Percentiles rank a stretch among this genome's conserved stretches.
Evolutionary conservation across 1,140 invertebrate genomes (phyloP).

Genomic region (Drosophila ercepeae): DNA sequence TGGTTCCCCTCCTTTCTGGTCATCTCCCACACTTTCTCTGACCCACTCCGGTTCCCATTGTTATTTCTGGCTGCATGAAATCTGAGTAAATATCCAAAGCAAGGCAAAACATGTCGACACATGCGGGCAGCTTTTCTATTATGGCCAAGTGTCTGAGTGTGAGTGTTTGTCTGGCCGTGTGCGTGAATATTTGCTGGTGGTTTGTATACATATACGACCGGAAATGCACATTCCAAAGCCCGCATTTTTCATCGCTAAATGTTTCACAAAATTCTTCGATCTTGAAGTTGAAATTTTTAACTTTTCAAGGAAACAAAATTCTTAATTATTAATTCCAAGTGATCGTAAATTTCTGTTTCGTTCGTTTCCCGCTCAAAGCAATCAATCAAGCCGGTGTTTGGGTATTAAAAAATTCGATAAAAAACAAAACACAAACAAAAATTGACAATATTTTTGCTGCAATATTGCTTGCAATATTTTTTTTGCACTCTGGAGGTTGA

Average conservation of each 20-base stretch:
- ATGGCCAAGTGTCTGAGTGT: constrained; percentile 16
- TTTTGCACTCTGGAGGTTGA: not conserved
- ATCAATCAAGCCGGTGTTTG: constrained; percentile 25
- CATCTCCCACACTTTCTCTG: not conserved
- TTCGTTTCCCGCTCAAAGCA: not conserved
- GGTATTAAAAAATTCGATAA: constrained; percentile 25
- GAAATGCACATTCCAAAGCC: constrained; percentile 62
- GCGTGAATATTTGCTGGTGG: constrained; percentile 5
- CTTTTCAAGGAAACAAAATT: no score
- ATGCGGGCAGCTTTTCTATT: constrained; percentile 51
- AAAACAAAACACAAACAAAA: constrained; percentile 2
- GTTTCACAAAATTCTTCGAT: constrained; percentile 15
- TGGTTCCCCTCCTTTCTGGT: no score
- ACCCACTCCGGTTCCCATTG: constrained; percentile 6
- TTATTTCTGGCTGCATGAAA: constrained; percentile 58
- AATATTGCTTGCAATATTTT: no score
- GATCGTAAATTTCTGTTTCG: no score
- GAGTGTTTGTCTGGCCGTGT: not conserved
- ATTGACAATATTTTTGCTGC: not conserved
- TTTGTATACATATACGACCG: constrained; percentile 1
- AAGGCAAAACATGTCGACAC: constrained; percentile 64
- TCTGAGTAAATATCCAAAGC: constrained; percentile 69
- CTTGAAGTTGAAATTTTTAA: no score
- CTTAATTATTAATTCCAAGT: not conserved
- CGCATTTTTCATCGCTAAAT: constrained; percentile 52